phyloP scores from a whole-genome alignment of 1,140 invertebrate genomes.

The Hylaeus anthracinus region DNA sequence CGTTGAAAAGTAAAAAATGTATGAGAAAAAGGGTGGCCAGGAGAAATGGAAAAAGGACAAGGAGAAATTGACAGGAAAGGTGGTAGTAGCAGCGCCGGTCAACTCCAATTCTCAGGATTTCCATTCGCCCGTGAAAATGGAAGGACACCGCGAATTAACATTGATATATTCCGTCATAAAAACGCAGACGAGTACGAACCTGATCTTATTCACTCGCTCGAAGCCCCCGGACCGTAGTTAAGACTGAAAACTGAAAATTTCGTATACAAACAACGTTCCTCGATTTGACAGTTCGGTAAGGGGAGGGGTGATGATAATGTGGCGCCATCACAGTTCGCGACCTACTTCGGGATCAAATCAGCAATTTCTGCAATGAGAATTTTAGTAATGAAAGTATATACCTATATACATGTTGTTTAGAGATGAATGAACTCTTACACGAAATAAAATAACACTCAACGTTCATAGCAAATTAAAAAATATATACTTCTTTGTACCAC shows the following conservation, averaged over 20 bases:
- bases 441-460: not conserved
- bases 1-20: too few species aligned
- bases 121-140: not conserved
- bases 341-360: constrained; percentile 45
- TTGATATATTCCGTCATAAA: not conserved
- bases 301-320: constrained; percentile 44
- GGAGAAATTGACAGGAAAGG: constrained; percentile 41
- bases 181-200: constrained; percentile 52
- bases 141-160: not conserved
- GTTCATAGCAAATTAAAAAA: not conserved
- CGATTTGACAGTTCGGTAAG: constrained; percentile 68
- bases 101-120: constrained; percentile 17
- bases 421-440: not conserved
- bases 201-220: constrained; percentile 40
- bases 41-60: constrained; percentile 24
- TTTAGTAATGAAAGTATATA: not conserved
- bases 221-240: constrained; percentile 12
- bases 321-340: constrained; percentile 29
- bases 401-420: too few species aligned
- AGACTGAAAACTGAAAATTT: constrained; percentile 61
- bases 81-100: constrained; percentile 51
- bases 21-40: too few species aligned
- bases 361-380: constrained; percentile 17
- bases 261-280: constrained; percentile 73
- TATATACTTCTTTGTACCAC: not conserved